A percentile compares a stretch with the other conserved stretches of the same genome.
These are phyloP conservation scores for Cerceris ruficornis DNA, from an alignment of 2,888 invertebrate genomes.

Conservation along the genomic window DNA sequence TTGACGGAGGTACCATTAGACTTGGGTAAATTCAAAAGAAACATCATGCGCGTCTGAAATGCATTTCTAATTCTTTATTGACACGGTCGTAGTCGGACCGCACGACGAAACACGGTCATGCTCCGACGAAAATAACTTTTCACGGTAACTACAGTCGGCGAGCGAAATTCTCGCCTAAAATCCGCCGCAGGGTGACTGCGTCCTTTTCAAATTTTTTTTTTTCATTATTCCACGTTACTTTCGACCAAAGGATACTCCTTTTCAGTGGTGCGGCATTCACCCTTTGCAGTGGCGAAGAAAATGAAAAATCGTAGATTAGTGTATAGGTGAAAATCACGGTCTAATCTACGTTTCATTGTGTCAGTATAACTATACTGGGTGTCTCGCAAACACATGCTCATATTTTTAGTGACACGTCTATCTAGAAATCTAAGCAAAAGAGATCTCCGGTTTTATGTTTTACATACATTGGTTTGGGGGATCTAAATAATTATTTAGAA, in stretches of 20 bases:
- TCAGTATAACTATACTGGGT: too few species aligned
- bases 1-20: too few species aligned
- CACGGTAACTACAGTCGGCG: slow-evolving; percentile 28
- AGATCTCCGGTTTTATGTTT: too few species aligned
- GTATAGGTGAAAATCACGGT: slow-evolving; percentile 21
- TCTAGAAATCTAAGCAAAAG: too few species aligned
- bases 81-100: slow-evolving; percentile 30
- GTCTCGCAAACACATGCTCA: too few species aligned
- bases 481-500: too few species aligned
- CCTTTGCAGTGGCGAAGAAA: slow-evolving; percentile 26
- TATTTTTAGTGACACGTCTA: too few species aligned
- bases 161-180: slow-evolving; percentile 39
- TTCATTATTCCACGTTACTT: slow-evolving; percentile 48
- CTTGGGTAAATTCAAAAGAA: background rate
- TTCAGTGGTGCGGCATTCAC: slow-evolving; percentile 19
- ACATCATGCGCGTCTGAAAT: background rate
- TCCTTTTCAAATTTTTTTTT: slow-evolving; percentile 34
- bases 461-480: too few species aligned
- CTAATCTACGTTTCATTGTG: slow-evolving; percentile 16
- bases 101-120: slow-evolving; percentile 32
- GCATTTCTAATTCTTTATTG: slow-evolving; percentile 8
- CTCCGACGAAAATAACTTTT: slow-evolving; percentile 52
- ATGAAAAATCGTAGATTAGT: slow-evolving; percentile 19
- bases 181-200: slow-evolving; percentile 16
- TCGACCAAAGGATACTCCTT: slow-evolving; percentile 36